Percentiles rank a stretch among this genome's conserved stretches.
Conservation (phyloP, 2,797 vertebrate species). For the Botia kubotai region DNA sequence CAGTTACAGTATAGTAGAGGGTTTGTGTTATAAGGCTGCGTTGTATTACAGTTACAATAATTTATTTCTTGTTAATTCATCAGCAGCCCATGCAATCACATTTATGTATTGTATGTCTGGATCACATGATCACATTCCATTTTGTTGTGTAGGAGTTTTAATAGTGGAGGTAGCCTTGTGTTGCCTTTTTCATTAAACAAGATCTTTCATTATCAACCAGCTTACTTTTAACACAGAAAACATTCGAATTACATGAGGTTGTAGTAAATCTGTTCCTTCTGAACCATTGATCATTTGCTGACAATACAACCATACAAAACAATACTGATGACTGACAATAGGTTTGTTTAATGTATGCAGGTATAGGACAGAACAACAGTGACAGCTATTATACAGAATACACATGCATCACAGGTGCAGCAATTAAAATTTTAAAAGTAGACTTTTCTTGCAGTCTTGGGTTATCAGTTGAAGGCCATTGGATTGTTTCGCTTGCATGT, state of each 20-base stretch:
- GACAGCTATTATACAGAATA: too few species aligned
- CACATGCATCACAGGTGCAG: background rate
- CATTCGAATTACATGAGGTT: background rate
- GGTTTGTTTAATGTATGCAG: background rate
- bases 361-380: background rate
- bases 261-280: background rate
- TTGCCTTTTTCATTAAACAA: background rate
- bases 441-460: conserved; percentile 18
- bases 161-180: background rate
- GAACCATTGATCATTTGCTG: background rate
- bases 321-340: too few species aligned
- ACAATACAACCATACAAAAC: background rate
- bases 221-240: background rate
- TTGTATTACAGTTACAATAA: conserved; percentile 4
- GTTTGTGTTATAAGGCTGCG: conserved; percentile 11
- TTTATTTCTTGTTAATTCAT: conserved; percentile 27
- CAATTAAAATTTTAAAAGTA: conserved; percentile 6
- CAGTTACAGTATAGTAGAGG: background rate
- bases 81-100: background rate
- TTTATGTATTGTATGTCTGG: background rate
- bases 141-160: background rate
- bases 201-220: background rate
- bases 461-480: conserved; percentile 32
- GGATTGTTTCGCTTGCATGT: conserved; percentile 17
- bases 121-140: background rate